Evolutionary conservation across 2,797 vertebrate genomes (phyloP).

Genomic region (Odontamblyopus lacepedii): DNA sequence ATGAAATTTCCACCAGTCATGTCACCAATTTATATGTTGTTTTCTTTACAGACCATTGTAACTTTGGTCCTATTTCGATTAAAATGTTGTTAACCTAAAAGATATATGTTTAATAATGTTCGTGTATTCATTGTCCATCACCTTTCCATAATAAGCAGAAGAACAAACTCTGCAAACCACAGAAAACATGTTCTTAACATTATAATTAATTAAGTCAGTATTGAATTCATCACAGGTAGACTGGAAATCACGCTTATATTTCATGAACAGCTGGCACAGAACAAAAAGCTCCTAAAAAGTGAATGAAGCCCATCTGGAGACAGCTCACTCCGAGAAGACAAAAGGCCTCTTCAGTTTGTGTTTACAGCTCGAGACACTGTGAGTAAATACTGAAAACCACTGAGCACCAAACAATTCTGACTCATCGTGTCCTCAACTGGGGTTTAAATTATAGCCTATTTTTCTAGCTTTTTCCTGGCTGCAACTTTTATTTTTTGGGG

Average conservation of each 20-base stretch:
- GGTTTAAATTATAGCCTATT: background rate
- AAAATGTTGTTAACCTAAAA: too few relatives aligned
- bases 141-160: too few relatives aligned
- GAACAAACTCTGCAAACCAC: too few relatives aligned
- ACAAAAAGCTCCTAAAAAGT: background rate
- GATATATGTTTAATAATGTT: too few relatives aligned
- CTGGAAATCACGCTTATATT: background rate
- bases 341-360: constrained; percentile 12
- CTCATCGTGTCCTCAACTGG: constrained; percentile 10
- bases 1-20: too few relatives aligned
- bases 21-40: too few relatives aligned
- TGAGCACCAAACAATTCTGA: constrained; percentile 17
- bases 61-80: too few relatives aligned
- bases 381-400: constrained; percentile 23
- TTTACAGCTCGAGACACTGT: constrained; percentile 13
- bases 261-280: constrained; percentile 13
- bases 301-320: constrained; percentile 12
- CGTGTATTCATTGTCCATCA: too few relatives aligned
- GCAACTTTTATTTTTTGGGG: too few relatives aligned
- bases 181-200: background rate
- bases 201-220: background rate
- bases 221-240: background rate
- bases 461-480: background rate
- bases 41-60: too few relatives aligned
- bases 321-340: constrained; percentile 3